Evolutionary conservation across 30 jellyfish, hydroid and myxozoan genomes (phyloP).

Genomic region (Sanderia malayensis): DNA sequence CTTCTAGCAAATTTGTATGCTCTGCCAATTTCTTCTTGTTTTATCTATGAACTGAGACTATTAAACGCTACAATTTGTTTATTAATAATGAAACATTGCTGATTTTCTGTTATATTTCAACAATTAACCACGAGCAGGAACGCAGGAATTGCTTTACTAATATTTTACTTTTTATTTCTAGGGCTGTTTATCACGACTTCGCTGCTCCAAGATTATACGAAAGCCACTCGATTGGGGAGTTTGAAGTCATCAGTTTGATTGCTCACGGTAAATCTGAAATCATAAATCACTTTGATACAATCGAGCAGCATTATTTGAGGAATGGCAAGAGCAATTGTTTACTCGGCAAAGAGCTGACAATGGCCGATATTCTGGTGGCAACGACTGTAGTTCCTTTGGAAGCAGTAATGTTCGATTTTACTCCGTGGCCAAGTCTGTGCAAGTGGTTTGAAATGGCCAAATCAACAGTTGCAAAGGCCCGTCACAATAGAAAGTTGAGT

Average conservation of each 20-base stretch:
- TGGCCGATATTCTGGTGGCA: conserved; percentile 49
- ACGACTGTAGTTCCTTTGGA: conserved; percentile 26
- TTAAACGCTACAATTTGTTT: too few species aligned
- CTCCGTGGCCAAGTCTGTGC: conserved; percentile 60
- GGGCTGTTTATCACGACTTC: conserved; percentile 49
- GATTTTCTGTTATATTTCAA: too few species aligned
- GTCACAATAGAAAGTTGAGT: too few species aligned
- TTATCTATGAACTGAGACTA: too few species aligned
- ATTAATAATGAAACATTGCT: too few species aligned
- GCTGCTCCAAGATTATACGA: conserved; percentile 57
- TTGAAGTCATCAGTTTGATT: conserved; percentile 36
- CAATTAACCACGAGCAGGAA: too few species aligned
- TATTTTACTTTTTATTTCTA: neutral
- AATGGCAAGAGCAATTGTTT: conserved; percentile 5
- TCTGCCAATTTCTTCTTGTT: too few species aligned
- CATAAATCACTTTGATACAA: conserved; percentile 35
- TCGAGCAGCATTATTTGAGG: conserved; percentile 30
- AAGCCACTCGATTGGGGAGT: conserved; percentile 54
- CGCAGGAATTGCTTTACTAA: too few species aligned
- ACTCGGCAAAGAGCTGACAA: conserved; percentile 28
- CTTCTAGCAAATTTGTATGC: too few species aligned
- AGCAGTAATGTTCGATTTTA: conserved; percentile 46
- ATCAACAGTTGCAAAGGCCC: too few species aligned
- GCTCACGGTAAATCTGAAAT: conserved; percentile 51
- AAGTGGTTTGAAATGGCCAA: conserved; percentile 52